Evolutionary conservation across 1,140 invertebrate species (phyloP).

Genomic region (Chymomyza costata): DNA sequence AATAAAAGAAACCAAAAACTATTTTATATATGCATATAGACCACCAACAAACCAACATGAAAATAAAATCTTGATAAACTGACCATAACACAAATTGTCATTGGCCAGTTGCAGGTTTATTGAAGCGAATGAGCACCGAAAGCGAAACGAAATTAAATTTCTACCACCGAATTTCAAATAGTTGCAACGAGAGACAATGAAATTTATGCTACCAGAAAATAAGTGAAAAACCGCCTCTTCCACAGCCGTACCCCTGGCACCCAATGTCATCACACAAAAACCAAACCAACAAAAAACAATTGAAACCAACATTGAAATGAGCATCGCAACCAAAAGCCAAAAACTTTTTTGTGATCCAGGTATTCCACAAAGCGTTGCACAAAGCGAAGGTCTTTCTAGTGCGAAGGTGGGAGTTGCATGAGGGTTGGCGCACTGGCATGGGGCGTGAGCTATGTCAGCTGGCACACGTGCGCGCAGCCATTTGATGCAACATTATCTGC

Average conservation of each 20-base stretch:
- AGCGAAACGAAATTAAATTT: slow-evolving; percentile 31
- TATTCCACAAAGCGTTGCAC: slow-evolving; percentile 35
- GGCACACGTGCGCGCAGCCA: slow-evolving; percentile 35
- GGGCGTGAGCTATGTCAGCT: background rate
- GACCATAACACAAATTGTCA: background rate
- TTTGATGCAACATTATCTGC: slow-evolving; percentile 50
- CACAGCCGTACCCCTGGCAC: too few relatives aligned
- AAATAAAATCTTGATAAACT: too few relatives aligned
- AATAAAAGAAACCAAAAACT: too few relatives aligned
- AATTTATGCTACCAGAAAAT: slow-evolving; percentile 24
- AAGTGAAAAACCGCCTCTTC: slow-evolving; percentile 7
- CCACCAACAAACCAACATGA: background rate
- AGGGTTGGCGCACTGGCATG: slow-evolving; percentile 5
- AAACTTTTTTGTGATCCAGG: slow-evolving; percentile 15
- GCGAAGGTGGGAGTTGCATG: slow-evolving; percentile 21
- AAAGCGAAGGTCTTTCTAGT: slow-evolving; percentile 37
- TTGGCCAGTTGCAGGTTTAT: slow-evolving; percentile 4
- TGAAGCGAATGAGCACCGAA: slow-evolving; percentile 26
- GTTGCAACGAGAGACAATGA: slow-evolving; percentile 6
- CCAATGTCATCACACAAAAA: too few relatives aligned
- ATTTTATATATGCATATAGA: too few relatives aligned
- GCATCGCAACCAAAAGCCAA: slow-evolving; percentile 8
- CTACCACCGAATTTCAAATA: slow-evolving; percentile 17
- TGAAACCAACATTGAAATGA: too few relatives aligned
- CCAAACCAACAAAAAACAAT: background rate